Base-by-base conservation (phyloP, 2,113 vertebrate species). In the Ceyx melanurus region DNA sequence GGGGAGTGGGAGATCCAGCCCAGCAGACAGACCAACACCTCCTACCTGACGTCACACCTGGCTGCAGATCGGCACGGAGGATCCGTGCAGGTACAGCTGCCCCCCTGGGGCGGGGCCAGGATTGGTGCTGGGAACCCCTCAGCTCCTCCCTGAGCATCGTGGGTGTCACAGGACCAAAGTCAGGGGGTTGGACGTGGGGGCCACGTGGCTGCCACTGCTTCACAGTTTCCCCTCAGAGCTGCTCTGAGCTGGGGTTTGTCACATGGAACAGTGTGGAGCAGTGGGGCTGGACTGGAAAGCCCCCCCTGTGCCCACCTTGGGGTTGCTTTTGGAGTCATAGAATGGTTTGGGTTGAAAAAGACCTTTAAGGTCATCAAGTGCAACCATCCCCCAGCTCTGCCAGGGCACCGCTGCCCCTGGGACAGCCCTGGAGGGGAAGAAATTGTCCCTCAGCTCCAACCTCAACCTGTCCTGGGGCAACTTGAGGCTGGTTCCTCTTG, bases 1-100 rank as follows among this genome's bases (percentile, higher is more conserved):
- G 99, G 99, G 98, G 99, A 99, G 66, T 99, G 99, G 99, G 99
- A 99, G 96, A 97, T 98, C 95, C 98, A 99, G 97, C 99, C 99
- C 35, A 98, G 98, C 97, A 98, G 99, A 86, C 99, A 99, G 98
- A 98, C 99, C 96, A 99, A 99, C 98, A 98, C 99, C 97, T 99
- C 99, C 58, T 99, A 99, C 97, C 96, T 99, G 98, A 98, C 98
- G 96, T 99, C 99, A 97, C 99, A 99, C 96, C 97, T 99, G 98
- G 98, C 99, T 95, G 98, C 99, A 86, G 99, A 99, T 96, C 98
- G 99, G 98, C 99, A 99, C 84, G 99, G 99, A 97, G 99, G 99
- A 98, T 99, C 99, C 96, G 99, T 99, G 81, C 99, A 99, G 99
- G 99, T 99, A 37, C 37, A 37, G 37, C 37, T 37, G 37, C 37